Evolutionary conservation across 2,113 vertebrate species (phyloP), one percentile per base, ranked within the genome.

Genomic region (Origma solitaria): DNA sequence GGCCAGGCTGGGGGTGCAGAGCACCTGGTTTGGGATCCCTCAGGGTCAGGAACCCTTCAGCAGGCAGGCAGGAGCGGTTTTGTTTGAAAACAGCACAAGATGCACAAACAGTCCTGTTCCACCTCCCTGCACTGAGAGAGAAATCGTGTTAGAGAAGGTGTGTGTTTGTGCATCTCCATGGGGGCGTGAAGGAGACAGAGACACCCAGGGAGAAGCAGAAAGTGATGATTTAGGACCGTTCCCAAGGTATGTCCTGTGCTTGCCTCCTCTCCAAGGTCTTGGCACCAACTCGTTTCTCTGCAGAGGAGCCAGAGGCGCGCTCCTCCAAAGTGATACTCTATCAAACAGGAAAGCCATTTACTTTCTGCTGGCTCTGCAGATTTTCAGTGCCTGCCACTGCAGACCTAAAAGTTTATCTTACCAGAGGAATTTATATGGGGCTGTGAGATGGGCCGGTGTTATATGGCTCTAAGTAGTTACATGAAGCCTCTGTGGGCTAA

Each of bases 361-460:
- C 65, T 92, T 97, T 96, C 77, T 96, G 96, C 96, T 97, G 93
- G 35, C 92, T 92, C 82, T 82, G 96, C 97, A 96, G 95, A 77
- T 93, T 96, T 92, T 49, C 91, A 51, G 38, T 27, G 94, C 78
- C 78, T 78, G 49, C 50, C 51, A 93, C 84, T 71, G 93, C 72
- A 90, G 91, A 89, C 85, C 88, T 95, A 84, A 91, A 97, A 97
- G 97, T 96, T 97, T 96, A 96, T 97, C 97, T 96, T 97, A 95
- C 85, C 24, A 7, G 86, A 96, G 96, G 96, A 96, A 97, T 97
- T 97, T 97, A 97, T 96, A 94, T 80, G 82, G 85, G 88, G 69
- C 86, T 93, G 64, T 23, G 71, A 95, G 91, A 91, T 86, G 81
- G 78, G 79, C 61, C 93, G 86, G 94, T 96, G 86, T 96, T 95